phyloP scores from a whole-genome alignment of 2,797 vertebrate species.

The Coccyzus lansbergi region DNA sequence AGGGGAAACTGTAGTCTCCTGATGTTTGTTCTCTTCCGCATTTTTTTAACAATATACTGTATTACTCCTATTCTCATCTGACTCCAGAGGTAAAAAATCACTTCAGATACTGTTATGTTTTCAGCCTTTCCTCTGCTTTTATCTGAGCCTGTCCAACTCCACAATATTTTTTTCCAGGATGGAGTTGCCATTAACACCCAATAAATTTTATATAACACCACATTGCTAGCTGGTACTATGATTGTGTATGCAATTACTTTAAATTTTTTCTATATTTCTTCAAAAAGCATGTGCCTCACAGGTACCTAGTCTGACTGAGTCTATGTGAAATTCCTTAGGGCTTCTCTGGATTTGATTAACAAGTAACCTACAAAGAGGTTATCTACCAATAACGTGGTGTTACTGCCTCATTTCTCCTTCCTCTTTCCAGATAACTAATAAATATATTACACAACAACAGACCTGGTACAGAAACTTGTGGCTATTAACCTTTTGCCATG shows the following conservation, averaged over 20 bases:
- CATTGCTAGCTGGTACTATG: background rate
- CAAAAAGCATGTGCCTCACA: background rate
- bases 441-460: constrained; percentile 7
- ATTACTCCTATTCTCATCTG: background rate
- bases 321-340: constrained; percentile 9
- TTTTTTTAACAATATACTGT: background rate
- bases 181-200: background rate
- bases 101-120: background rate
- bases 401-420: constrained; percentile 45
- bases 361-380: constrained; percentile 20
- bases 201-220: background rate
- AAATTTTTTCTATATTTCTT: background rate
- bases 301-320: background rate
- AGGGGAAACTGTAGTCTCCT: background rate
- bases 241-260: background rate
- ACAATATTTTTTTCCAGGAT: background rate
- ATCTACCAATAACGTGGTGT: background rate
- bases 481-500: constrained; percentile 52
- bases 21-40: background rate
- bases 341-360: constrained; percentile 25
- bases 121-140: background rate
- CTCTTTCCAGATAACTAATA: constrained; percentile 41
- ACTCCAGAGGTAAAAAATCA: background rate
- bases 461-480: constrained; percentile 27
- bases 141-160: background rate